Conservation (phyloP, 2,888 invertebrate genomes). For the Microctonus hyperodae region DNA sequence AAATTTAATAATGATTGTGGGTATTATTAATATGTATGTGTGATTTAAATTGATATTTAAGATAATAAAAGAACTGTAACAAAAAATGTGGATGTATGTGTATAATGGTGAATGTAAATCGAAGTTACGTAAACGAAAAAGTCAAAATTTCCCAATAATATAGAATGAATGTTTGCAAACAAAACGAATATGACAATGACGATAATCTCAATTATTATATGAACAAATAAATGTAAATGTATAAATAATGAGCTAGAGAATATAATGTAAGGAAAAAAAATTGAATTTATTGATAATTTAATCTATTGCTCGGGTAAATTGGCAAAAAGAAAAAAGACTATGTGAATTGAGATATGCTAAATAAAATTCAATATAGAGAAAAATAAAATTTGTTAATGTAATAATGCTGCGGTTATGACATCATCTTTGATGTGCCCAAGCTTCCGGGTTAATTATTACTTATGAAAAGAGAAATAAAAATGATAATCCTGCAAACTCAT, state of each 20-base stretch:
- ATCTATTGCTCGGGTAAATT: conserved; percentile 21
- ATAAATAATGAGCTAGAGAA: conserved; percentile 39
- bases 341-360: background rate
- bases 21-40: background rate
- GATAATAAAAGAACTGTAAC: conserved; percentile 27
- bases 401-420: conserved; percentile 33
- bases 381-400: no score
- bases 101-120: conserved; percentile 47
- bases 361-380: no score
- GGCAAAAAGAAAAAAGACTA: conserved; percentile 26
- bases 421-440: conserved; percentile 42
- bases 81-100: conserved; percentile 44
- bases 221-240: conserved; percentile 44
- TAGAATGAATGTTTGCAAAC: conserved; percentile 40
- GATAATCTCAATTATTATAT: conserved; percentile 49
- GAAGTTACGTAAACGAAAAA: conserved; percentile 27
- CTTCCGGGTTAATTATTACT: conserved; percentile 41
- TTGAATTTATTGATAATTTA: conserved; percentile 6
- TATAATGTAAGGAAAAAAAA: conserved; percentile 11
- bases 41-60: conserved; percentile 31
- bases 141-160: conserved; percentile 40
- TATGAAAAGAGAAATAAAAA: conserved; percentile 25
- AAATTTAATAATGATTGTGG: conserved; percentile 39
- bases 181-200: conserved; percentile 42
- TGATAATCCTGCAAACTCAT: conserved; percentile 48